Conservation (phyloP, 1,140 invertebrate species). For the Telenomus remus region DNA sequence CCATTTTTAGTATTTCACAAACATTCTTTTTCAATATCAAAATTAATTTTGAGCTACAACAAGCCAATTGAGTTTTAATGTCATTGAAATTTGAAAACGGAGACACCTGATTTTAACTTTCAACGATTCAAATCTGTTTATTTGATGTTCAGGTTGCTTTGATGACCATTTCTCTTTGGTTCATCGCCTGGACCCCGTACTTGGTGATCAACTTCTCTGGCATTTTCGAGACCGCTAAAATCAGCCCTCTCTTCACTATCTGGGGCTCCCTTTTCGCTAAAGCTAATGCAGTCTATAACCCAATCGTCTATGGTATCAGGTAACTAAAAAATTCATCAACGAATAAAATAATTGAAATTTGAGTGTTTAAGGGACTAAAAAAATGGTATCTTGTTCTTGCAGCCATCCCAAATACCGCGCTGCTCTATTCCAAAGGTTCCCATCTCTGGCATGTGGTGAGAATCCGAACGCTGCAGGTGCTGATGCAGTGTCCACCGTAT, state of each 20-base stretch:
- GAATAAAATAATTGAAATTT: neutral
- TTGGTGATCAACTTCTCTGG: constrained; percentile 86
- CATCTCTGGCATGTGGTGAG: constrained; percentile 78
- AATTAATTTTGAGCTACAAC: no score
- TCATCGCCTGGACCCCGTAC: constrained; percentile 91
- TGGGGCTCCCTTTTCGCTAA: constrained; percentile 88
- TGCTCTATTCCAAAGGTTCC: constrained; percentile 83
- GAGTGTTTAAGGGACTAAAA: no score
- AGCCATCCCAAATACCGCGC: constrained; percentile 87
- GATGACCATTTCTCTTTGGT: constrained; percentile 88
- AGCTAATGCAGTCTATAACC: constrained; percentile 87
- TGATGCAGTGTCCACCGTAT: constrained; percentile 67
- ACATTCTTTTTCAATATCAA: no score
- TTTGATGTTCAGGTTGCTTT: constrained; percentile 82
- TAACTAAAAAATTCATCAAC: constrained; percentile 59
- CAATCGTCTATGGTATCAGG: constrained; percentile 89
- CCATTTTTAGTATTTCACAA: no score
- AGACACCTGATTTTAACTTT: neutral
- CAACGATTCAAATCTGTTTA: constrained; percentile 12
- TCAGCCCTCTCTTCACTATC: constrained; percentile 84
- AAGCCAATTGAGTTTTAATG: no score
- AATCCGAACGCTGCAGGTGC: constrained; percentile 15
- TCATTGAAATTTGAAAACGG: no score
- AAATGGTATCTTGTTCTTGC: no score
- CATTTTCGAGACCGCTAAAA: constrained; percentile 80